Conservation (phyloP, 1,140 invertebrate genomes). For the Nymphalis io region DNA sequence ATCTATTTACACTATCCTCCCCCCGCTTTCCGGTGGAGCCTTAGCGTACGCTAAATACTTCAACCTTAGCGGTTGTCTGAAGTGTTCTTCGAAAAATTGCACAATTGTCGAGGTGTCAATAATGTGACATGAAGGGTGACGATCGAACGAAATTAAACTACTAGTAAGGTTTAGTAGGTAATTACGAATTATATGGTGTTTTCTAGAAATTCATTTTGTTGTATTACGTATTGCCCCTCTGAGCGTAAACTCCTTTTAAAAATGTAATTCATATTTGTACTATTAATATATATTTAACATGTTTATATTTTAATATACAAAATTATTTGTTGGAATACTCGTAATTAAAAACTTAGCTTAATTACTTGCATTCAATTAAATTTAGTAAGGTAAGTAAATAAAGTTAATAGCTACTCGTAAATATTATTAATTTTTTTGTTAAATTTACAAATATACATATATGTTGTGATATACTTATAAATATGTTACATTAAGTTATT, state of each 20-base stretch:
- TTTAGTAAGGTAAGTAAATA: too few relatives aligned
- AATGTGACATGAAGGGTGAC: conserved; percentile 70
- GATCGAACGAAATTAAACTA: conserved; percentile 58
- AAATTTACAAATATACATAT: too few relatives aligned
- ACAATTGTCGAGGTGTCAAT: conserved; percentile 76
- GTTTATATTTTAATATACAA: too few relatives aligned
- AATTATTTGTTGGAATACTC: too few relatives aligned
- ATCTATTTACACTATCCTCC: conserved; percentile 80
- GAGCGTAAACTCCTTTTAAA: background rate
- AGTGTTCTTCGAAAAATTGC: conserved; percentile 77
- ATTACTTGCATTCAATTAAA: too few relatives aligned
- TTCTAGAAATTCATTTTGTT: conserved; percentile 29
- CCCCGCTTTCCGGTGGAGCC: conserved; percentile 72
- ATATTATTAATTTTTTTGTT: too few relatives aligned
- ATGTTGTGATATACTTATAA: too few relatives aligned
- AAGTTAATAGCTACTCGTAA: too few relatives aligned
- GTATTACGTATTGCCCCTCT: background rate
- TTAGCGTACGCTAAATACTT: conserved; percentile 77
- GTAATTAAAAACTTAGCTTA: too few relatives aligned
- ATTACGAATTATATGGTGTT: conserved; percentile 39
- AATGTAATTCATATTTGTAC: background rate
- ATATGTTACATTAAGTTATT: too few relatives aligned
- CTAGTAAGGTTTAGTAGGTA: conserved; percentile 45
- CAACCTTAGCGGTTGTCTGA: conserved; percentile 77
- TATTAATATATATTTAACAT: too few relatives aligned